These are phyloP conservation scores for Monopis laevigella DNA, from an alignment of 2,888 invertebrate species.

Conservation along the genomic window DNA sequence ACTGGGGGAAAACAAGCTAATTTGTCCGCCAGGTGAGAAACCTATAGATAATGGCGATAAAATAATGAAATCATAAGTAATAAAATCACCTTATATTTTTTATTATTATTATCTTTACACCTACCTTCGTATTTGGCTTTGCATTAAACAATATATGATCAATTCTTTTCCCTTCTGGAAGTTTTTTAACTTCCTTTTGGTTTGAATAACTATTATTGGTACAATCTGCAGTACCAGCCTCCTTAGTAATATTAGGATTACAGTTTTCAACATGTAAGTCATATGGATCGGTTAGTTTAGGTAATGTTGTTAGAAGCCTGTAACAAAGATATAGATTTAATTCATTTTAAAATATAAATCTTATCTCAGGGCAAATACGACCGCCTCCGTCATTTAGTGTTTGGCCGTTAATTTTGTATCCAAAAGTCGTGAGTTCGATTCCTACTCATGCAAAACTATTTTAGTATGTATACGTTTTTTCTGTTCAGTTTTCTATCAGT, in stretches of 20 bases:
- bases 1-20: too few species aligned
- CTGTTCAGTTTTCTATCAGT: too few species aligned
- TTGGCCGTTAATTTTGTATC: not conserved
- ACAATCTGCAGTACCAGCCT: conserved; percentile 72
- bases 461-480: too few species aligned
- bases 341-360: not conserved
- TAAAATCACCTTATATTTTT: too few species aligned
- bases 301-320: conserved; percentile 58
- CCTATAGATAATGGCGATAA: too few species aligned
- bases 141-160: conserved; percentile 86
- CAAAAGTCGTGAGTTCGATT: too few species aligned
- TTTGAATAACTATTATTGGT: conserved; percentile 84
- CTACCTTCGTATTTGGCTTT: conserved; percentile 37
- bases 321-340: conserved; percentile 13
- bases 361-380: not conserved
- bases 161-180: conserved; percentile 85
- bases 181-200: conserved; percentile 47
- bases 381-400: not conserved
- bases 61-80: too few species aligned
- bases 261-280: conserved; percentile 27
- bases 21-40: too few species aligned
- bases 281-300: conserved; percentile 42
- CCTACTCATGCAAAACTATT: too few species aligned
- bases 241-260: conserved; percentile 25
- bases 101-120: too few species aligned